These are phyloP conservation scores for Trialeurodes vaporariorum DNA, from an alignment of 1,140 invertebrate species.

Conservation along the genomic window DNA sequence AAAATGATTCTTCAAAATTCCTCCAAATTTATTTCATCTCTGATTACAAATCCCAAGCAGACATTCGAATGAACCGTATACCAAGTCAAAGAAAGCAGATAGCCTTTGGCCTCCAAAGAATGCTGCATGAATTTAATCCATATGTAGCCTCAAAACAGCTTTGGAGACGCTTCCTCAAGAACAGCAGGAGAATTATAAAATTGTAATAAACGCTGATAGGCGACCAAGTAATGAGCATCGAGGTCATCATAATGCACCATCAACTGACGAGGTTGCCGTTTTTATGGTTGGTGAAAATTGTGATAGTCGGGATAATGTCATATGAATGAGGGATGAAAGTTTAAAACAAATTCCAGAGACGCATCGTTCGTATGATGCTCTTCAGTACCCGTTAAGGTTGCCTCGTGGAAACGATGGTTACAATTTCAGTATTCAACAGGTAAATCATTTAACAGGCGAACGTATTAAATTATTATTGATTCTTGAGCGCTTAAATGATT, in stretches of 20 bases:
- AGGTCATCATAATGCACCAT: conserved; percentile 26
- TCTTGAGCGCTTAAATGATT: no score
- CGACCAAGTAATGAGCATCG: conserved; percentile 24
- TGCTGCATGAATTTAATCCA: conserved; percentile 32
- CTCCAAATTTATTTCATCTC: conserved; percentile 15
- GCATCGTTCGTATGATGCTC: conserved; percentile 37
- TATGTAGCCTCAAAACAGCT: conserved; percentile 32
- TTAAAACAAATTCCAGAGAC: conserved; percentile 33
- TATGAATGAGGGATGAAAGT: conserved; percentile 14
- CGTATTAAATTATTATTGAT: no score
- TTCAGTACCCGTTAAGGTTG: conserved; percentile 40
- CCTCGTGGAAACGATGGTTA: conserved; percentile 38
- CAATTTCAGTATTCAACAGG: conserved; percentile 32
- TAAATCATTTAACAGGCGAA: background rate
- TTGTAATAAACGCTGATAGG: conserved; percentile 26
- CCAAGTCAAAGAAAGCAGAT: conserved; percentile 26
- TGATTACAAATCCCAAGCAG: conserved; percentile 1
- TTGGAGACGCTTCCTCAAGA: conserved; percentile 26
- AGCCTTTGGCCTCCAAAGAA: conserved; percentile 28
- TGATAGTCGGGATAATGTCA: conserved; percentile 25
- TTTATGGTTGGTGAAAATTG: conserved; percentile 25
- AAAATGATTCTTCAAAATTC: background rate
- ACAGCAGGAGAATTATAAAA: conserved; percentile 15
- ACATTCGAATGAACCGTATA: conserved; percentile 22
- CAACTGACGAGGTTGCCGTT: conserved; percentile 23